A percentile compares a stretch with the other conserved stretches of the same genome.
These are phyloP conservation scores for Trichopria drosophilae DNA, from an alignment of 2,888 invertebrate genomes.

Conservation along the genomic window DNA sequence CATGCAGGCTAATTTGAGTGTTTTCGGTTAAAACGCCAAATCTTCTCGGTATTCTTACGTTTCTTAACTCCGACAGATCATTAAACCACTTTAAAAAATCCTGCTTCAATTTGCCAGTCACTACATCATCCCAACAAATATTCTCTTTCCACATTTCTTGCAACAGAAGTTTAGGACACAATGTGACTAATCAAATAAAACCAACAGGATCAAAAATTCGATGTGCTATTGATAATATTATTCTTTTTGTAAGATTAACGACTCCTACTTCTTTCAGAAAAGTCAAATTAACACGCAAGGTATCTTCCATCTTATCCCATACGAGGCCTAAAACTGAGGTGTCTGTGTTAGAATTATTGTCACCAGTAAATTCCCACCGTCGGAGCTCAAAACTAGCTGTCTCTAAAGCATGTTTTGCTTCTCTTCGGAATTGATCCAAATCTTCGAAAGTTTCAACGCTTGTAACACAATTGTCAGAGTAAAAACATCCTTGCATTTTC, in stretches of 20 bases:
- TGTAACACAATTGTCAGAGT: slow-evolving; percentile 36
- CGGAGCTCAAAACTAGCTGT: slow-evolving; percentile 30
- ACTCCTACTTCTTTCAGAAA: slow-evolving; percentile 1
- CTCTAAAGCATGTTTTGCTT: slow-evolving; percentile 26
- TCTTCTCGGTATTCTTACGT: slow-evolving; percentile 33
- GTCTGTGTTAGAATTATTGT: slow-evolving; percentile 4
- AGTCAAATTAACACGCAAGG: slow-evolving; percentile 16
- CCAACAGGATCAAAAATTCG: slow-evolving; percentile 31
- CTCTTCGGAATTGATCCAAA: slow-evolving; percentile 14
- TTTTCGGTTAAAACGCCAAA: slow-evolving; percentile 10
- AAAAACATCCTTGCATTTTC: slow-evolving; percentile 29
- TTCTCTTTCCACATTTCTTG: slow-evolving; percentile 19
- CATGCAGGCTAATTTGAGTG: slow-evolving; percentile 31
- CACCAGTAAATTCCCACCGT: slow-evolving; percentile 28
- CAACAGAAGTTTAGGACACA: slow-evolving; percentile 26
- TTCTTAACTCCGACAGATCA: slow-evolving; percentile 26
- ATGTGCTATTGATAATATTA: slow-evolving; percentile 25
- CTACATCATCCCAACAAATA: slow-evolving; percentile 22
- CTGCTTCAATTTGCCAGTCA: slow-evolving; percentile 9
- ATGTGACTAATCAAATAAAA: slow-evolving; percentile 17
- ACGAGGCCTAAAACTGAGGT: slow-evolving; percentile 24
- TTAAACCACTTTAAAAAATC: slow-evolving; percentile 30
- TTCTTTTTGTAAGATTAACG: slow-evolving; percentile 27
- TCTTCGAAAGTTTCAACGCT: slow-evolving; percentile 25
- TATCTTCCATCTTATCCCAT: slow-evolving; percentile 26